A percentile compares a stretch with the other conserved stretches of the same genome.
phyloP scores from a whole-genome alignment of 92 coral and sea anemone species.

The Parazoanthus darwini region DNA sequence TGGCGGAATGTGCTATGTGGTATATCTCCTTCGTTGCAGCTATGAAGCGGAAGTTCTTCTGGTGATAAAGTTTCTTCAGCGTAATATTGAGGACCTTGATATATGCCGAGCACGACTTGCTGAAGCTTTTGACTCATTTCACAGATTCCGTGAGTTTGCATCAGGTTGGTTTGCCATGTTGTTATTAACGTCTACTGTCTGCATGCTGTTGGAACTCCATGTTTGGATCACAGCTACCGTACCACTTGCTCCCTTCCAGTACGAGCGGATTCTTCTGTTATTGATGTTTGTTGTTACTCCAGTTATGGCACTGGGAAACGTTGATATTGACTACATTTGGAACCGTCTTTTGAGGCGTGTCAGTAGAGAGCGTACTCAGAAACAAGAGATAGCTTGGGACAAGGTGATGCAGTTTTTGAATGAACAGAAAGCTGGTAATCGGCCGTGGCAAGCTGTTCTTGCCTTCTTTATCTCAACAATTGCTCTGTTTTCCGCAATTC shows the following conservation, averaged over 20 bases:
- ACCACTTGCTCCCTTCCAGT: constrained; percentile 71
- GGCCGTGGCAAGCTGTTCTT: constrained; percentile 94
- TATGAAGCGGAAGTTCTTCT: constrained; percentile 82
- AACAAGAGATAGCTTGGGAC: constrained; percentile 76
- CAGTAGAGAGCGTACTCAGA: constrained; percentile 70
- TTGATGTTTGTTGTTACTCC: constrained; percentile 62
- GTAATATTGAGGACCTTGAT: constrained; percentile 70
- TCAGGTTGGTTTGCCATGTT: constrained; percentile 88
- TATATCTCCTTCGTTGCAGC: constrained; percentile 85
- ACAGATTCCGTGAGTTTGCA: constrained; percentile 80
- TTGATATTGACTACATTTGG: constrained; percentile 88
- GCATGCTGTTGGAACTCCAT: constrained; percentile 77
- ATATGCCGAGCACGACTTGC: constrained; percentile 85
- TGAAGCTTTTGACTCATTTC: constrained; percentile 82
- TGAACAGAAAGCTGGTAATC: constrained; percentile 79
- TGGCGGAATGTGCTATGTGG: constrained; percentile 78
- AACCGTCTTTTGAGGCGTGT: constrained; percentile 79
- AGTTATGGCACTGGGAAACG: constrained; percentile 75
- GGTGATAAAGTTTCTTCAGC: constrained; percentile 63
- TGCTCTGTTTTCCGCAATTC: constrained; percentile 85
- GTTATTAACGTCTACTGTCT: constrained; percentile 68
- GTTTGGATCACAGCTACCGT: constrained; percentile 62
- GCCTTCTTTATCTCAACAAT: constrained; percentile 82
- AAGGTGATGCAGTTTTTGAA: constrained; percentile 85
- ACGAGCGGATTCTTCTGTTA: constrained; percentile 64